These are phyloP conservation scores for Cichlasoma orientale DNA, from an alignment of 2,797 vertebrate species.

Conservation along the genomic window DNA sequence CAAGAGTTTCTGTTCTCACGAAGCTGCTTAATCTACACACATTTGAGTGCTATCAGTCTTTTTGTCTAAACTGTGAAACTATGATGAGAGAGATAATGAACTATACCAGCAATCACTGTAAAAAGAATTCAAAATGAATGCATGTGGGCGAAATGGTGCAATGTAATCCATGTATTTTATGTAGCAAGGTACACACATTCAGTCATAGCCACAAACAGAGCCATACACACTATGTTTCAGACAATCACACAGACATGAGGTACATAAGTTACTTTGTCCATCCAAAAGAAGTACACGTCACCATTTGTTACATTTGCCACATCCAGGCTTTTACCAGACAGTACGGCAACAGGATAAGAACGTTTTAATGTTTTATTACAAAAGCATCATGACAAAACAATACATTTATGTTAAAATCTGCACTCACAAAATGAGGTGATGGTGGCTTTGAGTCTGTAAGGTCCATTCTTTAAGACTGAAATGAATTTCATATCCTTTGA, in stretches of 20 bases:
- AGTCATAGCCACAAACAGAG: background rate
- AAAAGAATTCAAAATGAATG: background rate
- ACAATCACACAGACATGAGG: background rate
- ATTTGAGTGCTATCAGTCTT: too few relatives aligned
- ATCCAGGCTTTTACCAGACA: background rate
- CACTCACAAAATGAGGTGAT: constrained; percentile 49
- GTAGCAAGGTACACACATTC: background rate
- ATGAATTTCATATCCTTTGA: background rate
- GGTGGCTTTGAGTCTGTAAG: constrained; percentile 27
- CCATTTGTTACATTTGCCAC: background rate
- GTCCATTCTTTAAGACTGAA: constrained; percentile 23
- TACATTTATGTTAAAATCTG: constrained; percentile 42
- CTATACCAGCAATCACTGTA: background rate
- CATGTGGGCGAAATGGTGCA: background rate
- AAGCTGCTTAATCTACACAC: too few relatives aligned
- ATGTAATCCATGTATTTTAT: background rate
- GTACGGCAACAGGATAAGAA: background rate
- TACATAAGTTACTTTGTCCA: background rate
- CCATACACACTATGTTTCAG: background rate
- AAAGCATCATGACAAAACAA: constrained; percentile 63
- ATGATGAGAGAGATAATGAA: background rate
- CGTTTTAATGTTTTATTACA: constrained; percentile 67
- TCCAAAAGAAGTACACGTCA: background rate
- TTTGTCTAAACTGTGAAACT: too few relatives aligned
- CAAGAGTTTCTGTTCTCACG: too few relatives aligned